Conservation (phyloP, 1,140 invertebrate genomes). For the Pseudomyrmex flavicornis region DNA sequence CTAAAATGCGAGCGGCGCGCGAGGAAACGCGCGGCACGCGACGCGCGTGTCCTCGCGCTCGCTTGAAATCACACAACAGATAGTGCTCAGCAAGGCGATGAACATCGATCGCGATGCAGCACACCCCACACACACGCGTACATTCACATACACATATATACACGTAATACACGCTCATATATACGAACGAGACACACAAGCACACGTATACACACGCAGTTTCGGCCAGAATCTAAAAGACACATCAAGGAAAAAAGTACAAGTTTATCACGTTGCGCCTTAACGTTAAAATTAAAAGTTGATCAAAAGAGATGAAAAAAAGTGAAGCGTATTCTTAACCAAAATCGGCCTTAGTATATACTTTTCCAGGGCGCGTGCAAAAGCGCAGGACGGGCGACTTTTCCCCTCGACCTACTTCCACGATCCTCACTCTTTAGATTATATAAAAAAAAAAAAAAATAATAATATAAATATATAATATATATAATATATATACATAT, state of each 20-base stretch:
- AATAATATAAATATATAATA: conserved; percentile 71
- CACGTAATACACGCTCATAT: conserved; percentile 8
- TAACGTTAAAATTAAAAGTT: conserved; percentile 84
- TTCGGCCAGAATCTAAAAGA: conserved; percentile 83
- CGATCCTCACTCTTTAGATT: conserved; percentile 69
- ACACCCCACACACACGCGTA: conserved; percentile 69
- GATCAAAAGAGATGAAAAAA: conserved; percentile 80
- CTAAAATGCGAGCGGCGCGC: conserved; percentile 40
- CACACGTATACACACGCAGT: conserved; percentile 74
- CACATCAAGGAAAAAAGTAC: conserved; percentile 84
- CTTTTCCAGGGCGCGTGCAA: conserved; percentile 76
- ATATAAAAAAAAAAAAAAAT: conserved; percentile 71
- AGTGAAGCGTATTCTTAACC: conserved; percentile 82
- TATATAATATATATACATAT: conserved; percentile 69
- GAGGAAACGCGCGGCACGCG: conserved; percentile 29
- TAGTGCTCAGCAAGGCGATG: conserved; percentile 70
- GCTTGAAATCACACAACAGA: conserved; percentile 64
- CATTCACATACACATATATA: conserved; percentile 51
- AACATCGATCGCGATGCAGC: conserved; percentile 71
- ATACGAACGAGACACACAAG: conserved; percentile 43
- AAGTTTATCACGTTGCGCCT: conserved; percentile 85
- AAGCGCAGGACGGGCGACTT: conserved; percentile 64
- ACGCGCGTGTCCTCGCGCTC: conserved; percentile 6
- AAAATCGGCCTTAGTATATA: conserved; percentile 85
- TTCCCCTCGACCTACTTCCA: conserved; percentile 52